phyloP scores from a whole-genome alignment of 1,140 invertebrate genomes.

The Drosophila tristis region DNA sequence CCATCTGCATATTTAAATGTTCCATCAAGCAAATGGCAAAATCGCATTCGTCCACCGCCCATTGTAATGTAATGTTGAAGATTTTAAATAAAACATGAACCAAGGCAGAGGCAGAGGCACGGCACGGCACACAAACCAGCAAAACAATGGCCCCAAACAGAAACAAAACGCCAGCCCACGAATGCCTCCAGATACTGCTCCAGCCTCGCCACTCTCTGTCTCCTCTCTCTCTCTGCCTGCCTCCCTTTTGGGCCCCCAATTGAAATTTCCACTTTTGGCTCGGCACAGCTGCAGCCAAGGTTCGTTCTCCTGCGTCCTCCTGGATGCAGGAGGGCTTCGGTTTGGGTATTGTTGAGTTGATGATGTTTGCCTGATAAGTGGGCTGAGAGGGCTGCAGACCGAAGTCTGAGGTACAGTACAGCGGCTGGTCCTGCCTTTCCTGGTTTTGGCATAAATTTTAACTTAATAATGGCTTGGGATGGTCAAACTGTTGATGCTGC shows the following conservation, averaged over 20 bases:
- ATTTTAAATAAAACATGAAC: slow-evolving; percentile 75
- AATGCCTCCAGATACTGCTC: no score
- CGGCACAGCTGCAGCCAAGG: slow-evolving; percentile 37
- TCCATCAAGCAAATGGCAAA: slow-evolving; percentile 65
- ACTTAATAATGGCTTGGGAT: slow-evolving; percentile 35
- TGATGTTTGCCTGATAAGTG: slow-evolving; percentile 71
- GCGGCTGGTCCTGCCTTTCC: slow-evolving; percentile 3
- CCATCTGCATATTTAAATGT: slow-evolving; percentile 67
- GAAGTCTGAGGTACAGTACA: no score
- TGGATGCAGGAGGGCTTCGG: background rate
- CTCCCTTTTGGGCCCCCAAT: slow-evolving; percentile 65
- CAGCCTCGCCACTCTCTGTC: background rate
- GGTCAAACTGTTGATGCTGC: slow-evolving; percentile 11
- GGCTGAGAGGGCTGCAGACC: slow-evolving; percentile 38
- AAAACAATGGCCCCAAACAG: slow-evolving; percentile 46
- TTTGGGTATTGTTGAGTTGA: slow-evolving; percentile 36
- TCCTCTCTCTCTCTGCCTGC: slow-evolving; percentile 4
- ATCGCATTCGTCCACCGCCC: slow-evolving; percentile 52
- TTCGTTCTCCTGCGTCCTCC: slow-evolving; percentile 16
- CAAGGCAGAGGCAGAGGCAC: slow-evolving; percentile 9
- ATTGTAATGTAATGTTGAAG: slow-evolving; percentile 72
- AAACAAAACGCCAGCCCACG: slow-evolving; percentile 2
- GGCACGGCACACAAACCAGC: background rate
- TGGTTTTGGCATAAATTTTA: slow-evolving; percentile 55
- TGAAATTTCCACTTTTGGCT: slow-evolving; percentile 70